Base-by-base conservation (phyloP, 2,888 invertebrate species). In the Eumerus sabulonum region DNA sequence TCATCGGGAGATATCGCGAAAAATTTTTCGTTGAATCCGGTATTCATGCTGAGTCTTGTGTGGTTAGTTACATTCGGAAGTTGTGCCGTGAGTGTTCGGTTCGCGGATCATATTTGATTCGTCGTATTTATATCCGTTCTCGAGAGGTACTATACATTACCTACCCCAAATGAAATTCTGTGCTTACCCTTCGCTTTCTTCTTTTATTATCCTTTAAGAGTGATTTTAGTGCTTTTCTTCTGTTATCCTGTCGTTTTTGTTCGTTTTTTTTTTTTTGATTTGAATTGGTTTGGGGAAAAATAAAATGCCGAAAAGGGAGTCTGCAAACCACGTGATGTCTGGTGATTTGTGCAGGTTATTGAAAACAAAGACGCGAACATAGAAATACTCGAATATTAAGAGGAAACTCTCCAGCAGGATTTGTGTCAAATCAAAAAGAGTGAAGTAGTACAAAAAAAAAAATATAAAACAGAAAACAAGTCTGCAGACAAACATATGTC, bases 271-370 rank as follows among this genome's bases (percentile, higher is more conserved):
- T 40, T 38, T 44, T 50, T 51, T 42, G 1, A 13, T 51, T 36
- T n/a, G 51, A n/a, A n/a, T n/a, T 73, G 62, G 67, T 64, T 79
- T 38, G 48, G 40, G 64, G 56, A 54, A 14, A n/a, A 51, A 50
- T 18, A 36, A 7, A 16, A 27, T 35, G 9, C 1, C 9, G 17
- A 16, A 66, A 73, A 59, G 17, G 42, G 40, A 27, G 45, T 59
- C 40, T 18, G 50, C 47, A 64, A 50, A 5, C 1, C 59, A 68
- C 79, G 79, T 79, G 79, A 70, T 64, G 68, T 64, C 68, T 50
- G 64, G 74, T 70, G 64, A 70, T 68, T 74, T 68, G 79, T 79
- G 79, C 64, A 64, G 79, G 73, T 79, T 68, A 74, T 74, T 56
- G 59, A 48, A 67, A 59, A 72, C 56, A 56, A 57, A 63, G 38